These are phyloP conservation scores for Dicranocentrus wangi DNA, from an alignment of 2,888 invertebrate species.

Conservation along the genomic window DNA sequence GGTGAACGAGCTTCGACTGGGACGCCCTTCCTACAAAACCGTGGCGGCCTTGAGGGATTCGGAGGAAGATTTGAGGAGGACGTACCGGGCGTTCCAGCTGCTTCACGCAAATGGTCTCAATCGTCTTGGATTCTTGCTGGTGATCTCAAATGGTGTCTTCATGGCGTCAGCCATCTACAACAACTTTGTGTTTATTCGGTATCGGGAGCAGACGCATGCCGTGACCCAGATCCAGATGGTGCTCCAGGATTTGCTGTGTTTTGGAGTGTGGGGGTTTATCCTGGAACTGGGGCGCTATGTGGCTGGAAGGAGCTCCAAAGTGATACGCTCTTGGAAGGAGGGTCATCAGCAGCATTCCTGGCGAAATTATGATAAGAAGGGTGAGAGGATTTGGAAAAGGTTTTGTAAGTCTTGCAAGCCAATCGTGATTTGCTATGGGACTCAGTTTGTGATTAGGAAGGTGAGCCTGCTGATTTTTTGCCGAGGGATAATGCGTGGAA, in stretches of 20 bases:
- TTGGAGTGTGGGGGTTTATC: not conserved
- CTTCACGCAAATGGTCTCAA: not conserved
- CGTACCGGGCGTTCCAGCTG: slow-evolving; percentile 19
- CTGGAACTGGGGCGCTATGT: not conserved
- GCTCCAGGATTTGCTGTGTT: not conserved
- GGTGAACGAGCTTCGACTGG: not conserved
- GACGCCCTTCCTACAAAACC: not conserved
- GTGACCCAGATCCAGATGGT: not conserved
- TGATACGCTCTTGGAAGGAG: not conserved
- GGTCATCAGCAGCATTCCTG: not conserved
- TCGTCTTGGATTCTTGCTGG: not conserved
- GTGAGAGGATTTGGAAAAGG: not conserved
- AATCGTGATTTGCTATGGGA: slow-evolving; percentile 5
- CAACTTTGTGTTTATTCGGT: not conserved
- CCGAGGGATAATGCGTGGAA: not conserved
- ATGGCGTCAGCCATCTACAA: not conserved
- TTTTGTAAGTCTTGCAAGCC: slow-evolving; percentile 2
- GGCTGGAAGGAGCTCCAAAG: not conserved
- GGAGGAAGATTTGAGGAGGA: not conserved
- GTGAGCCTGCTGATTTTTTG: slow-evolving; percentile 1
- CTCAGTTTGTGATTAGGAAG: slow-evolving; percentile 9
- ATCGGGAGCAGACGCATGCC: not conserved
- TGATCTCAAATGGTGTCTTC: not conserved
- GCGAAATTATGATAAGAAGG: not conserved
- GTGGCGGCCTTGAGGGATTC: not conserved